phyloP scores from a whole-genome alignment of 2,797 vertebrate genomes.

The Vireo griseus region DNA sequence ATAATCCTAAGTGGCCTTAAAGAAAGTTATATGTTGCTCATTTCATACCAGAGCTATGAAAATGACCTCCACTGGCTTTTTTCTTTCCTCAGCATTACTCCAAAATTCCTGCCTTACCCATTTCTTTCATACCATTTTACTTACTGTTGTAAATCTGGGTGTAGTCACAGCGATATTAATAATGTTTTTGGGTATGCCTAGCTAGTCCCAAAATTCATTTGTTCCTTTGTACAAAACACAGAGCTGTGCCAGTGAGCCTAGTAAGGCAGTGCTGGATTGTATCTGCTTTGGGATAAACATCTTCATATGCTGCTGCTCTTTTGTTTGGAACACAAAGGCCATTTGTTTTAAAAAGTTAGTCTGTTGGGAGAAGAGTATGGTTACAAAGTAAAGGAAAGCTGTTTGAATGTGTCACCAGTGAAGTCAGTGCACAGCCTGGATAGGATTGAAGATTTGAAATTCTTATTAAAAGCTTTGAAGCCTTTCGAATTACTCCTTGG shows the following conservation, averaged over 20 bases:
- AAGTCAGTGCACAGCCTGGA: neutral
- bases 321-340: neutral
- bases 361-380: neutral
- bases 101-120: neutral
- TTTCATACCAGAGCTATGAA: neutral
- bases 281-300: neutral
- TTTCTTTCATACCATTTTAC: neutral
- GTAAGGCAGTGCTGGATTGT: neutral
- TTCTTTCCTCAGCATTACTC: neutral
- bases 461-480: neutral
- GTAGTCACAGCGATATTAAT: neutral
- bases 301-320: neutral
- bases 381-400: neutral
- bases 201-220: neutral
- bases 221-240: neutral
- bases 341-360: neutral
- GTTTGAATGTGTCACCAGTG: neutral
- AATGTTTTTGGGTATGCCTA: neutral
- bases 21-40: neutral
- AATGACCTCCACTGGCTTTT: neutral
- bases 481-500: neutral
- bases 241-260: neutral
- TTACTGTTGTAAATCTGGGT: neutral
- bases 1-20: neutral
- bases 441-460: neutral